Evolutionary conservation across 2,888 invertebrate species (phyloP).

Genomic region (Cryptosula pallasiana): DNA sequence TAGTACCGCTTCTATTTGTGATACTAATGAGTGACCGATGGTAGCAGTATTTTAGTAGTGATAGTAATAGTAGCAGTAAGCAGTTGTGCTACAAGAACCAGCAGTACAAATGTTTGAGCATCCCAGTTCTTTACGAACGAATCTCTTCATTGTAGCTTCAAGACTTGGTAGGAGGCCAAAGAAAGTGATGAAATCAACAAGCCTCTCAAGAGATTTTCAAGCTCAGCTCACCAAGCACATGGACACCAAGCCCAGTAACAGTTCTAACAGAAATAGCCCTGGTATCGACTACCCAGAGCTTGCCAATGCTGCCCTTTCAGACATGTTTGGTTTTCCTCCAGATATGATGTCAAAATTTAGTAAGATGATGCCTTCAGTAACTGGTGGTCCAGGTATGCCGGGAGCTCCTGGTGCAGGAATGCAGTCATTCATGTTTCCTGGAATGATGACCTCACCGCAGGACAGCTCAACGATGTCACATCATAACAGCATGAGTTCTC

Average conservation of each 20-base stretch:
- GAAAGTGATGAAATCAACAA: constrained; percentile 45
- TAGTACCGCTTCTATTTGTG: too few species aligned
- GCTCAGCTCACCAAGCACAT: constrained; percentile 20
- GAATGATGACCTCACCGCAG: not conserved
- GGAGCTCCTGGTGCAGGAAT: not conserved
- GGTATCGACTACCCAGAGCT: not conserved
- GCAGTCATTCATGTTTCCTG: not conserved
- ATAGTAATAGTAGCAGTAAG: too few species aligned
- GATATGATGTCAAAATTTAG: constrained; percentile 11
- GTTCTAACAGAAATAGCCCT: not conserved
- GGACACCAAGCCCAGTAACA: constrained; percentile 4
- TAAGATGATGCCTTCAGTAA: not conserved
- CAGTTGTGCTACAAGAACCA: too few species aligned
- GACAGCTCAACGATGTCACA: not conserved
- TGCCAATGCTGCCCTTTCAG: not conserved
- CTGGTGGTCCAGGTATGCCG: not conserved
- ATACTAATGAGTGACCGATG: not conserved
- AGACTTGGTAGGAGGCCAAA: constrained; percentile 52
- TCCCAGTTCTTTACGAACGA: too few species aligned
- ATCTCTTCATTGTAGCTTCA: constrained; percentile 49
- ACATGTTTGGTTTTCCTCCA: constrained; percentile 13
- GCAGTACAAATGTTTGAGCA: too few species aligned
- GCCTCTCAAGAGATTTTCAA: constrained; percentile 27
- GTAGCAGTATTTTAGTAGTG: not conserved
- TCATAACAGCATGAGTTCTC: too few species aligned